A percentile compares a stretch with the other conserved stretches of the same genome.
phyloP scores from a whole-genome alignment of 2,888 invertebrate species.

The Agriotes lineatus region DNA sequence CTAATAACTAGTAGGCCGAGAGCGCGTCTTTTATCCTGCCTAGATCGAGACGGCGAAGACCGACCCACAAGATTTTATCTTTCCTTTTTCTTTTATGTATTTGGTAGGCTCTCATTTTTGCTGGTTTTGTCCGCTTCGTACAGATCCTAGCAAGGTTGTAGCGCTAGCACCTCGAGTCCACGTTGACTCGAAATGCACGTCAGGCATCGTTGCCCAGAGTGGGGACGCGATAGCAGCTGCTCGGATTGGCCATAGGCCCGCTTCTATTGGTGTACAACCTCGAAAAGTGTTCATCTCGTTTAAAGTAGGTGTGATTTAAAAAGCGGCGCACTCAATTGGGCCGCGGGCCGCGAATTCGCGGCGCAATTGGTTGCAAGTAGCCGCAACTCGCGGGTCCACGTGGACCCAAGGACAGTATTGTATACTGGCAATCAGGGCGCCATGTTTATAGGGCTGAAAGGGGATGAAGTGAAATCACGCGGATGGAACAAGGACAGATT shows the following conservation, averaged over 20 bases:
- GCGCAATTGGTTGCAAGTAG: conserved; percentile 49
- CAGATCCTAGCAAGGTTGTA: conserved; percentile 63
- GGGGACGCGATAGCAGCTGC: conserved; percentile 43
- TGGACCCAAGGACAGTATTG: conserved; percentile 64
- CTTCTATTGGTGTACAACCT: conserved; percentile 49
- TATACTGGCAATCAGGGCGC: conserved; percentile 69
- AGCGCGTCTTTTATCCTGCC: conserved; percentile 64
- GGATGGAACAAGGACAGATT: conserved; percentile 67
- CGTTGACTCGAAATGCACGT: conserved; percentile 62
- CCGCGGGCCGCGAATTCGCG: neutral
- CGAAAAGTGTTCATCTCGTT: conserved; percentile 59
- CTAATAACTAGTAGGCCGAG: conserved; percentile 65
- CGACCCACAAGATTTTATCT: conserved; percentile 67
- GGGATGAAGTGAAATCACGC: conserved; percentile 67
- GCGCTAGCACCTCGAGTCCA: conserved; percentile 67
- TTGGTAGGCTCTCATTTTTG: conserved; percentile 67
- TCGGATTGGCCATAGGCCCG: conserved; percentile 55
- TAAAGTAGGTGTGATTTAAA: conserved; percentile 57
- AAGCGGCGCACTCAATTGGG: conserved; percentile 29
- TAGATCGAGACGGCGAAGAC: conserved; percentile 62
- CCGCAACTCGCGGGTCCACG: conserved; percentile 59
- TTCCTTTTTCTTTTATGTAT: conserved; percentile 64
- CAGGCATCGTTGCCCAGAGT: conserved; percentile 57
- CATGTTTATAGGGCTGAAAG: conserved; percentile 69
- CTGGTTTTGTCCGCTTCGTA: conserved; percentile 66